Evolutionary conservation across 1,140 invertebrate species (phyloP).

Genomic region (Streblospio benedicti): DNA sequence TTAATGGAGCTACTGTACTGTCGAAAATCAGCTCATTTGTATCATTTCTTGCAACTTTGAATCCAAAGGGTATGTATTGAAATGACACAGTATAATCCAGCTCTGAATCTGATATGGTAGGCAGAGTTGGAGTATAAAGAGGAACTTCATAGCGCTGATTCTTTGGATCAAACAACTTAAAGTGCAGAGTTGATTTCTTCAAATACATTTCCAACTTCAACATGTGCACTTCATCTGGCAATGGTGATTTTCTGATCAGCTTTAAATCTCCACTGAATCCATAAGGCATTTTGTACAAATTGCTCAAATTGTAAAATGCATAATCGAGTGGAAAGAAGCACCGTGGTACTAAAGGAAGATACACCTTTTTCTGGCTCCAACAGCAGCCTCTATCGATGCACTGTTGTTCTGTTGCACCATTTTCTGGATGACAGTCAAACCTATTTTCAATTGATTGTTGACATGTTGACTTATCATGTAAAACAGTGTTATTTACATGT

Average conservation of each 20-base stretch:
- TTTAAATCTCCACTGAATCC: constrained; percentile 19
- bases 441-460: too few species aligned
- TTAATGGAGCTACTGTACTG: constrained; percentile 1
- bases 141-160: constrained; percentile 41
- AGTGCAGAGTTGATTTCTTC: constrained; percentile 20
- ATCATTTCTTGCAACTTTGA: constrained; percentile 3
- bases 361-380: constrained; percentile 46
- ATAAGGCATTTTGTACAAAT: constrained; percentile 5
- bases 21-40: not conserved
- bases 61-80: not conserved
- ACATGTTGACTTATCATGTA: too few species aligned
- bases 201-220: constrained; percentile 23
- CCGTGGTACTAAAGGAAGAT: constrained; percentile 16
- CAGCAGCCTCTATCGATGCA: constrained; percentile 65
- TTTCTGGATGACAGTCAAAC: constrained; percentile 70
- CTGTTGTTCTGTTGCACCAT: constrained; percentile 50
- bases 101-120: constrained; percentile 4
- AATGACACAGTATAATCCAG: constrained; percentile 25
- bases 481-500: too few species aligned
- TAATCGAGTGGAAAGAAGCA: constrained; percentile 26
- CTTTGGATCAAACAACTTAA: constrained; percentile 29
- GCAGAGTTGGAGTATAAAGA: constrained; percentile 15
- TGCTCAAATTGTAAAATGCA: constrained; percentile 19
- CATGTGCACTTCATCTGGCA: constrained; percentile 23
- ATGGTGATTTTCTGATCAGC: constrained; percentile 18